Evolutionary conservation across 2,888 invertebrate genomes (phyloP).

Genomic region (Gastracanthus pulcherrimus): DNA sequence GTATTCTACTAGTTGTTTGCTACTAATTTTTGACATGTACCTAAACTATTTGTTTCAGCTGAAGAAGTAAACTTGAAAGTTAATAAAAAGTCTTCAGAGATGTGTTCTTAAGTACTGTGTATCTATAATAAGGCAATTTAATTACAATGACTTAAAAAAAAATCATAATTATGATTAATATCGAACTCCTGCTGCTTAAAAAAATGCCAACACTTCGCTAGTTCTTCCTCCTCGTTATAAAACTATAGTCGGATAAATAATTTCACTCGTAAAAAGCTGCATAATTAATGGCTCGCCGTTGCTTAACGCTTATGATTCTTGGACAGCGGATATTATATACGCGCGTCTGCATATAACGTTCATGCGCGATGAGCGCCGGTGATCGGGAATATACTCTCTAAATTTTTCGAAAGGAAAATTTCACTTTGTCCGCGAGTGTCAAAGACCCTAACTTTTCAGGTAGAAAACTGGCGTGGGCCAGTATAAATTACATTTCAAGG

Average conservation of each 20-base stretch:
- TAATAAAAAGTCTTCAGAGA: too few relatives aligned
- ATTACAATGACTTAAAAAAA: too few relatives aligned
- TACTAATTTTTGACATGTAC: too few relatives aligned
- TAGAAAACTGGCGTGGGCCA: too few relatives aligned
- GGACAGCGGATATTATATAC: not conserved
- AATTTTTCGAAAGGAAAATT: not conserved
- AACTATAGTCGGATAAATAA: conserved; percentile 11
- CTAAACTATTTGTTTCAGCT: too few relatives aligned
- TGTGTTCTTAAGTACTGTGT: too few relatives aligned
- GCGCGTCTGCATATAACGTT: not conserved
- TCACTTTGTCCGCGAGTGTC: not conserved
- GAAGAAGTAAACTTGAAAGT: not conserved
- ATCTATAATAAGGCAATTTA: too few relatives aligned
- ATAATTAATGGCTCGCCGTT: conserved; percentile 33
- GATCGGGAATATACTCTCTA: not conserved
- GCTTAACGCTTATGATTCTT: conserved; percentile 8
- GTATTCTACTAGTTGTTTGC: too few relatives aligned
- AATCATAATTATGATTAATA: too few relatives aligned
- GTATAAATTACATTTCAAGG: too few relatives aligned
- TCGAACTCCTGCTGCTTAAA: too few relatives aligned
- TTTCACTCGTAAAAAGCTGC: conserved; percentile 21
- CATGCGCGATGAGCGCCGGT: not conserved
- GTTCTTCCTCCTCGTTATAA: not conserved
- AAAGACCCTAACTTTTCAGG: too few relatives aligned
- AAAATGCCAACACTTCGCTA: not conserved